Evolutionary conservation across 2,113 vertebrate genomes (phyloP), one percentile per base, ranked within the genome.

Genomic region (Hypomesus transpacificus): DNA sequence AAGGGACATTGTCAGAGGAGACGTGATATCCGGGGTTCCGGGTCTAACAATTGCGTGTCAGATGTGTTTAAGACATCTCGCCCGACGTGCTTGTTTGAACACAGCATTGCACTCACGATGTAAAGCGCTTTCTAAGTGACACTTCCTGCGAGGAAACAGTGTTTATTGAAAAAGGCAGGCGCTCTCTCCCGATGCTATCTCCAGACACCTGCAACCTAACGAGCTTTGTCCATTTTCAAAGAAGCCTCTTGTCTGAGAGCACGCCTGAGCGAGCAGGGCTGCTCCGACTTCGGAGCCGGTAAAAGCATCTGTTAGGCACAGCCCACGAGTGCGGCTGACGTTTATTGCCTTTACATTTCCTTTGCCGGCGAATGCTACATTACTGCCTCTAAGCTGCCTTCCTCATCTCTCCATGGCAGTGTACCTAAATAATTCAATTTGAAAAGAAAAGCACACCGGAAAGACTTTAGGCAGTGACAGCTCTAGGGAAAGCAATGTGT

Each of bases 291-390:
- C 82, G 77, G 86, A 85, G 89, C 86, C 87, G 91, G 90, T 90
- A 92, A 92, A 93, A 88, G 91, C 91, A 92, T 91, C 91, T 92
- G 91, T 92, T 91, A 91, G 89, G 82, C 87, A 69, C 83, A 76
- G 85, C 88, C 84, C 85, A 82, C 80, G 81, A 90, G 83, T 87
- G 66, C 71, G 87, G 86, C 79, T 90, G 89, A 92, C 87, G 86
- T 92, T 91, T 91, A 89, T 89, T 87, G 89, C 88, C 86, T 85
- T 70, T 79, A 76, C 83, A 67, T 88, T 91, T 91, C 92, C 91
- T 92, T 91, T 69, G 84, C 83, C 24, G 77, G 77, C 90, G 88
- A 91, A 91, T 67, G 85, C 87, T 81, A 78, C 82, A 81, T 87
- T 87, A 90, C 87, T 84, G 85, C 80, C 89, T 85, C 86, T 84